These are phyloP conservation scores for Mystacornis crossleyi DNA, from an alignment of 2,113 vertebrate genomes.

Conservation along the genomic window DNA sequence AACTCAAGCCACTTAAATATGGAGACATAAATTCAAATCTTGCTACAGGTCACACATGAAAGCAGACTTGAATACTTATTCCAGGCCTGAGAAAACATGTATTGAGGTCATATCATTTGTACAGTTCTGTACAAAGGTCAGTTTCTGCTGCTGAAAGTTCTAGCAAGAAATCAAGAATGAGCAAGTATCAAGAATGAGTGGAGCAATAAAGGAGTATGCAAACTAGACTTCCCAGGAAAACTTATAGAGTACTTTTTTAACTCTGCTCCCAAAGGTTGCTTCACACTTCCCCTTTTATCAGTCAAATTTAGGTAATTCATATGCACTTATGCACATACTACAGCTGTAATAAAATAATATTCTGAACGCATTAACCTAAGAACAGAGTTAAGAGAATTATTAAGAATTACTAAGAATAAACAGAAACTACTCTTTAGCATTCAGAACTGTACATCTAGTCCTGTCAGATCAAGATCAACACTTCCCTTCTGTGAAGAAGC, in stretches of 20 bases:
- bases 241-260: neutral
- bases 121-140: neutral
- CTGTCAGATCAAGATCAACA: neutral
- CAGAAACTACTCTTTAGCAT: neutral
- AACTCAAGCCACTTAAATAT: neutral
- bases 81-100: neutral
- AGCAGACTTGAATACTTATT: neutral
- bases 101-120: neutral
- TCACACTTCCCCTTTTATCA: neutral
- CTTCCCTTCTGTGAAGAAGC: neutral
- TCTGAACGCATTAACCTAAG: neutral
- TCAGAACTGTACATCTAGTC: neutral
- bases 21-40: constrained; percentile 3
- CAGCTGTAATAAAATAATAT: neutral
- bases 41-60: neutral
- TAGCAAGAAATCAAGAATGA: neutral
- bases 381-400: neutral
- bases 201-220: neutral
- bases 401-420: neutral
- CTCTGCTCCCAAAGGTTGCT: neutral
- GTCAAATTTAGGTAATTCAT: neutral
- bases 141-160: neutral
- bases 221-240: neutral
- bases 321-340: neutral
- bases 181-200: neutral